These are phyloP conservation scores for Blomia tropicalis DNA, from an alignment of 2,888 invertebrate genomes.

Conservation along the genomic window DNA sequence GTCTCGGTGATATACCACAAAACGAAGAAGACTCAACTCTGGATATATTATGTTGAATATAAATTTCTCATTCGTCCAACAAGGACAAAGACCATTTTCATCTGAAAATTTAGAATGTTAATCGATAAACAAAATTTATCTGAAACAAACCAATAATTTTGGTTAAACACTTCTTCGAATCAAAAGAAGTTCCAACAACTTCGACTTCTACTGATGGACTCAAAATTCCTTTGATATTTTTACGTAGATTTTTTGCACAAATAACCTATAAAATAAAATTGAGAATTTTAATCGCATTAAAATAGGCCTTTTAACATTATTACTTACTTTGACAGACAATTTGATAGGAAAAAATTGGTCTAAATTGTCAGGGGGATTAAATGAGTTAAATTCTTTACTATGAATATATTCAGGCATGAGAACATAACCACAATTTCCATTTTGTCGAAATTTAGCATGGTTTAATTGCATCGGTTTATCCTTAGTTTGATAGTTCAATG, in stretches of 20 bases:
- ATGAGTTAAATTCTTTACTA: slow-evolving; percentile 44
- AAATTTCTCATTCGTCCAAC: slow-evolving; percentile 66
- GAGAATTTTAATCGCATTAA: not conserved
- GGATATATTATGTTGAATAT: slow-evolving; percentile 67
- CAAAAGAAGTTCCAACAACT: slow-evolving; percentile 69
- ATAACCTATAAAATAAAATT: slow-evolving; percentile 13
- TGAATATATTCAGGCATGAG: slow-evolving; percentile 79
- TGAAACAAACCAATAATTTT: slow-evolving; percentile 62
- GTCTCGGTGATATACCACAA: slow-evolving; percentile 83
- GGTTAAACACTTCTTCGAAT: slow-evolving; percentile 65
- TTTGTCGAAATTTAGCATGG: slow-evolving; percentile 75
- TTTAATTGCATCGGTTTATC: slow-evolving; percentile 94
- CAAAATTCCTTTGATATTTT: slow-evolving; percentile 6
- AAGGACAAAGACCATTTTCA: slow-evolving; percentile 84
- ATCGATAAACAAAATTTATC: too few species aligned
- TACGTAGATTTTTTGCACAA: slow-evolving; percentile 8
- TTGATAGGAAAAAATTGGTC: slow-evolving; percentile 46
- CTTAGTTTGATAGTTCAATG: slow-evolving; percentile 86
- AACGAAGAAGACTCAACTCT: slow-evolving; percentile 59
- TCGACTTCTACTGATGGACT: slow-evolving; percentile 86
- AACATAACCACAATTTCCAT: slow-evolving; percentile 81
- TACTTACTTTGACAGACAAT: slow-evolving; percentile 48
- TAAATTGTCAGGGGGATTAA: slow-evolving; percentile 32
- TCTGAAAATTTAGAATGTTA: too few species aligned
- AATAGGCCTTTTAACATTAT: too few species aligned